These are phyloP conservation scores for Pachypanchax playfairii DNA, from an alignment of 2,113 vertebrate genomes.

Conservation along the genomic window DNA sequence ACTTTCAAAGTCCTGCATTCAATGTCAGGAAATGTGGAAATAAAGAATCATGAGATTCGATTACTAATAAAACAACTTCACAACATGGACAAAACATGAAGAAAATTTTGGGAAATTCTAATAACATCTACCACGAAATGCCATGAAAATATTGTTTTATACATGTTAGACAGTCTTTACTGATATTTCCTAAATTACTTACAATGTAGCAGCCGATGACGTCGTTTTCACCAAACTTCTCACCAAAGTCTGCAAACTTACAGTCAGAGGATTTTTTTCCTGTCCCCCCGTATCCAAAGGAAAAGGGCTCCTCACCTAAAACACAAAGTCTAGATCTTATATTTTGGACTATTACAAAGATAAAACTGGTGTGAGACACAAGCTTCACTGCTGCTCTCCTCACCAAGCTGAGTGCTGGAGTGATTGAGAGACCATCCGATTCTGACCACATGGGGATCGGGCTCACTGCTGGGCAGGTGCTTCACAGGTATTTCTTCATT, in stretches of 20 bases:
- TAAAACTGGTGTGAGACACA: not conserved
- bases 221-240: slow-evolving; percentile 89
- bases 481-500: slow-evolving; percentile 91
- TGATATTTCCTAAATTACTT: slow-evolving; percentile 58
- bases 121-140: too few relatives aligned
- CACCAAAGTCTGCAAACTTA: slow-evolving; percentile 88
- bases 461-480: slow-evolving; percentile 87
- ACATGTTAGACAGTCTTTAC: not conserved
- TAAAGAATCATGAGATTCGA: not conserved
- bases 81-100: too few relatives aligned
- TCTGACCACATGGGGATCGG: slow-evolving; percentile 89
- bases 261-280: slow-evolving; percentile 87
- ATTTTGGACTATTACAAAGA: not conserved
- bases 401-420: slow-evolving; percentile 90
- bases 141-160: not conserved
- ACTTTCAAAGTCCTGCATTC: slow-evolving; percentile 85
- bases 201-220: slow-evolving; percentile 90
- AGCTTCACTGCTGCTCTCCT: slow-evolving; percentile 36
- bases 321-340: not conserved
- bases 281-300: slow-evolving; percentile 90
- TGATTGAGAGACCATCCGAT: slow-evolving; percentile 91
- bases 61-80: not conserved
- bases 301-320: slow-evolving; percentile 87
- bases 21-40: not conserved
- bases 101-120: too few relatives aligned